Conservation (phyloP, 2,113 vertebrate genomes). For the Corythaeola cristata region DNA sequence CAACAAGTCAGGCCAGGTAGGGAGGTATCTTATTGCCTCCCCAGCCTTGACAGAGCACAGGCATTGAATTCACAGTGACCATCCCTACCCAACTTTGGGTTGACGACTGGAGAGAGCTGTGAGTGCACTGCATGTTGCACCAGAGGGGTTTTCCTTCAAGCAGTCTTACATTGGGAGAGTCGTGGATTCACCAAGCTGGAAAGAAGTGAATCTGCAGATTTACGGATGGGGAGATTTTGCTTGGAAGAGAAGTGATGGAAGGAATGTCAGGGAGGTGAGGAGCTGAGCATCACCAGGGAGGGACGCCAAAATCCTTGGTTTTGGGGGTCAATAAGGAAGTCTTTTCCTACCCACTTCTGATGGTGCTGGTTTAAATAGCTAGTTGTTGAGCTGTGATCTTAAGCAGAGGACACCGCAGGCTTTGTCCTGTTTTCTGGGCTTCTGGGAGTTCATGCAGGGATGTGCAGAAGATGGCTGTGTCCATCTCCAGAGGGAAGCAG, state of each 20-base stretch:
- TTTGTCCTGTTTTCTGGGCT: not conserved
- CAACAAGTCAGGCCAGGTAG: not conserved
- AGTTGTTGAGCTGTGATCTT: not conserved
- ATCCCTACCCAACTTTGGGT: too few relatives aligned
- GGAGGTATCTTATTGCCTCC: not conserved
- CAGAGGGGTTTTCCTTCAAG: not conserved
- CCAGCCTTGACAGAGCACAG: rapidly evolving
- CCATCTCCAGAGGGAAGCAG: not conserved
- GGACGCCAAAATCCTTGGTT: not conserved
- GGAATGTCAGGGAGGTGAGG: not conserved
- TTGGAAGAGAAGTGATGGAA: not conserved
- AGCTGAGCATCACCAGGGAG: not conserved
- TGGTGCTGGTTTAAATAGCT: not conserved
- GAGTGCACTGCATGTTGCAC: rapidly evolving
- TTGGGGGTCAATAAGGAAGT: not conserved
- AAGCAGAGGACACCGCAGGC: not conserved
- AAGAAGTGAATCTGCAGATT: not conserved
- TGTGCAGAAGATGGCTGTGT: not conserved
- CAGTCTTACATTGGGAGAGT: rapidly evolving
- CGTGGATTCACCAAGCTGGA: not conserved
- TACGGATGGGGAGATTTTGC: not conserved
- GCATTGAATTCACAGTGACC: not conserved
- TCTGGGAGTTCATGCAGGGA: not conserved
- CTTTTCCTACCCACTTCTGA: not conserved
- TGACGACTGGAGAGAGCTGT: not conserved